Conservation (phyloP, 1,140 invertebrate genomes). For the Luehdorfia chinensis region DNA sequence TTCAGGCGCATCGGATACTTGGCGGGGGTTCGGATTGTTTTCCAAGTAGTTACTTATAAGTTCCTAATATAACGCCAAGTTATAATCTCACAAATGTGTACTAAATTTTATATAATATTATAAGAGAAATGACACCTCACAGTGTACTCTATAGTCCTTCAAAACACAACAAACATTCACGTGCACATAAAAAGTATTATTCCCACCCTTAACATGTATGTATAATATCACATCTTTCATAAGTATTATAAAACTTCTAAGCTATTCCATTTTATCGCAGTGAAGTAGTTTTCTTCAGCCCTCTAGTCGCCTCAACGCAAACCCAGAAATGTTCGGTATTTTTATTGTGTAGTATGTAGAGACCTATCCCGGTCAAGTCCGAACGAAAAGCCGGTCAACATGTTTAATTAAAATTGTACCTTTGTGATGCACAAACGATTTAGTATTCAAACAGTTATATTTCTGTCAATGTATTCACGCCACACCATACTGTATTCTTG, state of each 20-base stretch:
- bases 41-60: neutral
- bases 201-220: too few species aligned
- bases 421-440: neutral
- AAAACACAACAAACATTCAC: too few species aligned
- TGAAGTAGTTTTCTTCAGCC: constrained; percentile 1
- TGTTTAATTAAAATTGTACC: constrained; percentile 14
- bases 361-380: constrained; percentile 1
- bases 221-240: too few species aligned
- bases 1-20: constrained; percentile 43
- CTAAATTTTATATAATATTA: too few species aligned
- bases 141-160: too few species aligned
- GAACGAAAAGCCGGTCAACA: constrained; percentile 12
- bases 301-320: constrained; percentile 9
- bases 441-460: neutral
- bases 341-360: constrained; percentile 16
- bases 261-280: constrained; percentile 3
- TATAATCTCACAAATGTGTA: too few species aligned
- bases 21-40: constrained; percentile 38
- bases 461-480: too few species aligned
- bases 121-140: too few species aligned
- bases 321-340: constrained; percentile 14
- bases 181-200: too few species aligned
- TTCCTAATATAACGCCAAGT: neutral
- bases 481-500: too few species aligned
- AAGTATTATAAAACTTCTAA: constrained; percentile 2